Evolutionary conservation across 2,888 invertebrate genomes (phyloP), one percentile per base, ranked within the genome.

Genomic region (Himalopsyche kuldschensis): DNA sequence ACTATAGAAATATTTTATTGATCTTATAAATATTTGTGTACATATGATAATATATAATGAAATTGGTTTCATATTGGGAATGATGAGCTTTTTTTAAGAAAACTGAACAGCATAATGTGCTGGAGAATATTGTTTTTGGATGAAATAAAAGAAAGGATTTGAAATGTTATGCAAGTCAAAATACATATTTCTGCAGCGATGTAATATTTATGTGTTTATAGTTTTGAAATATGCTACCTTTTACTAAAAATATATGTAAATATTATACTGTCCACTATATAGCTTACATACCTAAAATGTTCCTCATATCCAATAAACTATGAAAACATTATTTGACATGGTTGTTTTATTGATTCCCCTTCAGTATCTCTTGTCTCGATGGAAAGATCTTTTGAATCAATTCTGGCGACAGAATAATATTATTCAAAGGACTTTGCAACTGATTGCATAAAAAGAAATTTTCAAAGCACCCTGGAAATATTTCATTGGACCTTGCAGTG

Each of bases 231-330:
- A 84, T 79, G 82, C 80, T 82, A 84, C 82, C 82, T 85, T 81
- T 81, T 11, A 69, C 69, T 69, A 86, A 79, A 82, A n/a, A 75
- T 63, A 78, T 84, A 79, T 86, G 86, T 86, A 86, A 84, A 86
- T 86, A 86, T 78, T 81, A 82, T 83, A 85, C 78, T 85, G 86
- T 86, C 85, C 85, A 85, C 79, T 81, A 85, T 90, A 90, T 92
- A 92, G 92, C 92, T 92, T 92, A 92, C 91, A 91, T 91, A 91
- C 91, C 91, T 90, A 89, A 90, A 90, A 89, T 91, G 92, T 92
- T 92, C 92, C 91, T 92, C 91, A 90, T 92, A 92, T 89, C 90
- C 91, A 92, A 91, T 92, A 92, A 92, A 92, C 90, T 82, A 84
- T 69, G 80, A 83, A 80, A 79, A 83, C 77, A 84, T 31, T 46